Conservation (phyloP, 2,888 invertebrate genomes). For the Tanytarsus gracilentus region DNA sequence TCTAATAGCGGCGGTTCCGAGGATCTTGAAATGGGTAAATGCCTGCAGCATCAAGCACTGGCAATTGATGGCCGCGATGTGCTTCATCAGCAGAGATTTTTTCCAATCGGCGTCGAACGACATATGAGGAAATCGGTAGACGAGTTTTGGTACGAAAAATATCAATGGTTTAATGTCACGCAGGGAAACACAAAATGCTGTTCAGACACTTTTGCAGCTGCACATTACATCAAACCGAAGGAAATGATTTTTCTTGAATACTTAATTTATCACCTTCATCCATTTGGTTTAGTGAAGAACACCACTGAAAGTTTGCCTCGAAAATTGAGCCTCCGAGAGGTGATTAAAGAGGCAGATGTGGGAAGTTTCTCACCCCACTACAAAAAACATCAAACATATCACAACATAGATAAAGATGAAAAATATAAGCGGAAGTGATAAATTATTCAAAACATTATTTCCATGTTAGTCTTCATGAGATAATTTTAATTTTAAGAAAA, state of each 20-base stretch:
- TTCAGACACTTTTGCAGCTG: slow-evolving; percentile 86
- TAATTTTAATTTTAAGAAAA: too few relatives aligned
- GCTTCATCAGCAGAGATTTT: slow-evolving; percentile 76
- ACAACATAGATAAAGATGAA: background rate
- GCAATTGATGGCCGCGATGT: slow-evolving; percentile 79
- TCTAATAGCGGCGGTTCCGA: slow-evolving; percentile 67
- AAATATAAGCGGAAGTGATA: too few relatives aligned
- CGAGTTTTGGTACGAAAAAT: slow-evolving; percentile 69
- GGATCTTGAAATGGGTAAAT: slow-evolving; percentile 70
- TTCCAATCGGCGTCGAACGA: slow-evolving; percentile 87
- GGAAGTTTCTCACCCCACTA: background rate
- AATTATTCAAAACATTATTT: too few relatives aligned
- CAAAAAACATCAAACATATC: background rate
- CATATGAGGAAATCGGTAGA: slow-evolving; percentile 50
- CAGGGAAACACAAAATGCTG: slow-evolving; percentile 88
- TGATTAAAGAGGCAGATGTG: background rate
- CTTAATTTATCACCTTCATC: slow-evolving; percentile 85
- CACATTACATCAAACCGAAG: slow-evolving; percentile 85
- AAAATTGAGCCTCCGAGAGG: background rate
- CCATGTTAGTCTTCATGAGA: too few relatives aligned
- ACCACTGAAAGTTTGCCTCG: slow-evolving; percentile 32
- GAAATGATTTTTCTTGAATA: slow-evolving; percentile 93
- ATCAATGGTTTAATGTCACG: slow-evolving; percentile 65
- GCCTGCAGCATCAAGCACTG: slow-evolving; percentile 77
- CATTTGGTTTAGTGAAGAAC: slow-evolving; percentile 51